Base-by-base conservation (phyloP, 2,888 invertebrate genomes). In the Dioctria linearis region DNA sequence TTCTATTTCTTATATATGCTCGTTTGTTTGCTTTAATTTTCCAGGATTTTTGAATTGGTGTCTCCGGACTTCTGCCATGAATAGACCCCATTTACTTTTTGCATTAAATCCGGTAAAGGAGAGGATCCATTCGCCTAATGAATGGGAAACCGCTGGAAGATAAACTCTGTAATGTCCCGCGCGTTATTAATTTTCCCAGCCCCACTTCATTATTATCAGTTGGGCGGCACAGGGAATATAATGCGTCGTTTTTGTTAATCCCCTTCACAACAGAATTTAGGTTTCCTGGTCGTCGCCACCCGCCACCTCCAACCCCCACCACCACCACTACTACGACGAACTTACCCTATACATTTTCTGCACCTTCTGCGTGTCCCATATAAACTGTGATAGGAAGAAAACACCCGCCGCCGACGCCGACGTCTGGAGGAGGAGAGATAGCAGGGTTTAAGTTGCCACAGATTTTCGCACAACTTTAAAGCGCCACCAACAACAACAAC, bases 381-480 rank as follows among this genome's bases (percentile, higher is more conserved):
- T 11, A 61, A 8, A 61, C 51, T 9, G 51, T 13, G 61, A 11
- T 25, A 61, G 61, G 61, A 61, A 61, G 61, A 39, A 61, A 61
- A 37, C 37, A 61, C 39, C 37, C 61, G 61, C 37, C 13, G 8
- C 25, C 25, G 25, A 25, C 25, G 25, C 25, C 25, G 25, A 0
- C 25, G 37, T 9, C 40, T 49, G 73, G 37, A n/a, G 39, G 39
- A 57, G 25, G 73, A n/a, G 25, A 66, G 66, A 66, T 5, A 9
- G 37, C 42, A 57, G 13, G 57, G 73, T 73, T 57, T 37, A 73
- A 73, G 57, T 59, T 73, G 57, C 73, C 73, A 73, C 73, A 73
- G 73, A 57, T 73, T 73, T 73, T 73, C 73, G 73, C 59, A 59
- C 73, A 73, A 73, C 73, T 73, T 73, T 73, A 73, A 73, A 73